Base-by-base conservation (phyloP, 2,113 vertebrate species). In the Emydura subglobosa region DNA sequence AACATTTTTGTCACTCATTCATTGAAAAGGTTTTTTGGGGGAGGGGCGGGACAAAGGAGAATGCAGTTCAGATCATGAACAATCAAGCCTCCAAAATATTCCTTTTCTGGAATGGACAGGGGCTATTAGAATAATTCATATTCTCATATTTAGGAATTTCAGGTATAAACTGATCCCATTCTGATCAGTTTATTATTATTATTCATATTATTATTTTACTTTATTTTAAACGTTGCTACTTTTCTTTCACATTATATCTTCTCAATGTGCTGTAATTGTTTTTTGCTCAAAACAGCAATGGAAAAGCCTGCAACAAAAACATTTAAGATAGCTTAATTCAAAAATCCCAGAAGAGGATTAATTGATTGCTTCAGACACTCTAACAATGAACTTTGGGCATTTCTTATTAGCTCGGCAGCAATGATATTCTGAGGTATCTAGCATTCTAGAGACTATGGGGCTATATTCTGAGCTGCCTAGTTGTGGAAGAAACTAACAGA, bases 391-490 rank as follows among this genome's bases (percentile, higher is more conserved):
- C 44, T 78, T 95, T 93, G 54, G 54, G 14, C 84, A 53, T 72
- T 22, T 39, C 19, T 83, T 83, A 51, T 4, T 85, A 47, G 83
- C 94, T 96, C 78, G 72, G 22, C 42, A 78, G 44, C 74, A 47
- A 47, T 27, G 39, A 29, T 29, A 7, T 25, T 78, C 42, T 78
- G 24, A 80, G 79, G n/a, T 82, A 86, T 3, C 72, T 72, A 31
- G 9, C 84, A 89, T 25, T 61, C n/a, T 93, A 47, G 50, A 88
- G 49, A 80, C 59, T 0, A 16, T 82, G 34, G 50, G 79, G 85
- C 90, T 88, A 12, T 27, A 34, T 95, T 94, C 90, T 61, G 34
- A 82, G 72, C 54, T 90, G 84, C 74, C 80, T 92, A 93, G 47
- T 53, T 91, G 44, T 49, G 21, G 39, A 57, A 83, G 55, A 29